These are phyloP conservation scores for Agriopis marginaria DNA, from an alignment of 2,888 invertebrate genomes.

Conservation along the genomic window DNA sequence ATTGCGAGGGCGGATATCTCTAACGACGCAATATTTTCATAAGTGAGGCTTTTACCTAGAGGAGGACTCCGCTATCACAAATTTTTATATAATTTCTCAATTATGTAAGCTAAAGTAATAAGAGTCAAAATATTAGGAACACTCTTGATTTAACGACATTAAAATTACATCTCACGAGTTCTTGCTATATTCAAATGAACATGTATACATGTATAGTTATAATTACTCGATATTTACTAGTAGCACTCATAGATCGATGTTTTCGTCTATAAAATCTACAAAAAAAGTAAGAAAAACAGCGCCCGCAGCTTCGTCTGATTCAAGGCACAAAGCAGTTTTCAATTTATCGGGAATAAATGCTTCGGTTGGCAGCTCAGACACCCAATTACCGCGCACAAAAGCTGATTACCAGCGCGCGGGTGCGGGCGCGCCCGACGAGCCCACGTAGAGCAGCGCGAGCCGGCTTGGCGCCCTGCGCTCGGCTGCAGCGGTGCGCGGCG, in stretches of 20 bases:
- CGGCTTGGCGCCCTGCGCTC: conserved; percentile 21
- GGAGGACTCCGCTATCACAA: conserved; percentile 59
- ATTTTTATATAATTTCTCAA: conserved; percentile 64
- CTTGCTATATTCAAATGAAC: background rate
- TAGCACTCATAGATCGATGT: background rate
- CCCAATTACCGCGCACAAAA: conserved; percentile 85
- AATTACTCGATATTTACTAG: background rate
- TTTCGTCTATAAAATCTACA: background rate
- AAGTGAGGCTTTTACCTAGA: conserved; percentile 72
- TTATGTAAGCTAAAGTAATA: conserved; percentile 32
- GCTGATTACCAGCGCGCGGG: conserved; percentile 82
- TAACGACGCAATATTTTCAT: conserved; percentile 83
- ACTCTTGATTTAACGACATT: conserved; percentile 3
- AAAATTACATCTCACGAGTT: background rate
- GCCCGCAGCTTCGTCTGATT: conserved; percentile 75
- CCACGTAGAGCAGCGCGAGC: conserved; percentile 40
- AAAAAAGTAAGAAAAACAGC: conserved; percentile 57
- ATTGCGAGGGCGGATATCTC: conserved; percentile 78
- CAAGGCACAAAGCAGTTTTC: conserved; percentile 83
- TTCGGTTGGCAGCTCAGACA: conserved; percentile 85
- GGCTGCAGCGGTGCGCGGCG: conserved; percentile 41
- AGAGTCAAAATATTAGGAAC: background rate
- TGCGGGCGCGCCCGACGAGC: conserved; percentile 61
- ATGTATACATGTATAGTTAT: background rate
- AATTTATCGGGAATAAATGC: conserved; percentile 86